A percentile compares a stretch with the other conserved stretches of the same genome.
Conservation (phyloP, 2,888 invertebrate genomes). For the Lomographa bimaculata region DNA sequence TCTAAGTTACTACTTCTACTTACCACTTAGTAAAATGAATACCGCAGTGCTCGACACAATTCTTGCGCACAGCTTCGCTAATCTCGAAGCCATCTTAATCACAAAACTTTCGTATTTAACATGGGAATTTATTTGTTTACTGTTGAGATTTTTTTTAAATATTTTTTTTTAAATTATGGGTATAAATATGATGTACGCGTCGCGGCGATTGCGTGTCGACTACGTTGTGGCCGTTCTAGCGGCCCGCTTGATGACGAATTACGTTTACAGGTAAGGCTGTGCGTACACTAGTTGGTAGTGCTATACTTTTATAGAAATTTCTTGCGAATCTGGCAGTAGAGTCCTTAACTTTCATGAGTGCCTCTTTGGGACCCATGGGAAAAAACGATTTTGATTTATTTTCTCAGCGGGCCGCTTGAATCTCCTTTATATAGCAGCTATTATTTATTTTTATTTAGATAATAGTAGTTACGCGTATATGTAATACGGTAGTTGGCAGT, state of each 20-base stretch:
- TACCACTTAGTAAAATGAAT: conserved; percentile 72
- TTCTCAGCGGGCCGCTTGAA: too few species aligned
- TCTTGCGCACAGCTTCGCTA: conserved; percentile 39
- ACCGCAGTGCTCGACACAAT: conserved; percentile 42
- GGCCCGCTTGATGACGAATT: conserved; percentile 14
- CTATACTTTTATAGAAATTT: too few species aligned
- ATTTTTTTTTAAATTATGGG: conserved; percentile 1
- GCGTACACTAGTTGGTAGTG: conserved; percentile 24
- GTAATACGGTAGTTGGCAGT: too few species aligned
- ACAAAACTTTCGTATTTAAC: conserved; percentile 37
- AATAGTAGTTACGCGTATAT: too few species aligned
- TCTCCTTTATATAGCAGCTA: too few species aligned
- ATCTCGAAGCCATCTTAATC: conserved; percentile 53
- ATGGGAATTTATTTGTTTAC: conserved; percentile 14
- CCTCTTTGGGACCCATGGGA: too few species aligned
- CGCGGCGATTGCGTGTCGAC: conserved; percentile 43
- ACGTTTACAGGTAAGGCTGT: conserved; percentile 29
- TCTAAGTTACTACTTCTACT: conserved; percentile 52
- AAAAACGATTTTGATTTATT: too few species aligned
- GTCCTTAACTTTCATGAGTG: too few species aligned
- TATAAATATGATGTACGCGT: conserved; percentile 14
- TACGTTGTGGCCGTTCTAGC: conserved; percentile 32
- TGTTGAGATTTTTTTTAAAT: not conserved
- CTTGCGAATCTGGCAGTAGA: too few species aligned
- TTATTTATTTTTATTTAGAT: too few species aligned